phyloP scores from a whole-genome alignment of 2,113 vertebrate species.

The Nyctibius bracteatus region DNA sequence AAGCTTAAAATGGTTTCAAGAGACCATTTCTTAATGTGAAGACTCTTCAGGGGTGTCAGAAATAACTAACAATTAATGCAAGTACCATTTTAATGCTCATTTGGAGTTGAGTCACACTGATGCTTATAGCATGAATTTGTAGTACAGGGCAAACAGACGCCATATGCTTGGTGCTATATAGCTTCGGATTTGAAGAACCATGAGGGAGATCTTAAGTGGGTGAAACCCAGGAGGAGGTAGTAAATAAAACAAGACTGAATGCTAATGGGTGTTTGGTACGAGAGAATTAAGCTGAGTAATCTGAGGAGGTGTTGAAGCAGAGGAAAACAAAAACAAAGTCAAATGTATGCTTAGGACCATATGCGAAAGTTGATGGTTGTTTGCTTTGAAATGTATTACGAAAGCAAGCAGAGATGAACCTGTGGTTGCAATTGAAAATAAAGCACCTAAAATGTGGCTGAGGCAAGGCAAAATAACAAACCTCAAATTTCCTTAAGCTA shows the following conservation, averaged over 20 bases:
- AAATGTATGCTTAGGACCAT: not conserved
- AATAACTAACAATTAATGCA: constrained; percentile 64
- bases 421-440: not conserved
- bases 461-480: not conserved
- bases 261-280: constrained; percentile 15
- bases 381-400: not conserved
- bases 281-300: constrained; percentile 52
- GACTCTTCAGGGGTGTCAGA: constrained; percentile 57
- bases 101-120: constrained; percentile 38
- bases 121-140: not conserved
- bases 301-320: constrained; percentile 43
- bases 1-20: constrained; percentile 59
- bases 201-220: constrained; percentile 34
- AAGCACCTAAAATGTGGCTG: not conserved
- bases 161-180: not conserved
- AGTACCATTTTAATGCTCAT: constrained; percentile 11
- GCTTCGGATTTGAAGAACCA: not conserved
- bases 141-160: not conserved
- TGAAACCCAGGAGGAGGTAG: constrained; percentile 39
- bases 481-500: not conserved
- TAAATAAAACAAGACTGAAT: constrained; percentile 47
- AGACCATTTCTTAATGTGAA: constrained; percentile 50
- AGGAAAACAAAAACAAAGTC: constrained; percentile 48
- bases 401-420: not conserved
- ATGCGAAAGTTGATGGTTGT: constrained; percentile 20